Evolutionary conservation across 2,113 vertebrate genomes (phyloP), one percentile per base, ranked within the genome.

Genomic region (Melanotaenia duboulayi): DNA sequence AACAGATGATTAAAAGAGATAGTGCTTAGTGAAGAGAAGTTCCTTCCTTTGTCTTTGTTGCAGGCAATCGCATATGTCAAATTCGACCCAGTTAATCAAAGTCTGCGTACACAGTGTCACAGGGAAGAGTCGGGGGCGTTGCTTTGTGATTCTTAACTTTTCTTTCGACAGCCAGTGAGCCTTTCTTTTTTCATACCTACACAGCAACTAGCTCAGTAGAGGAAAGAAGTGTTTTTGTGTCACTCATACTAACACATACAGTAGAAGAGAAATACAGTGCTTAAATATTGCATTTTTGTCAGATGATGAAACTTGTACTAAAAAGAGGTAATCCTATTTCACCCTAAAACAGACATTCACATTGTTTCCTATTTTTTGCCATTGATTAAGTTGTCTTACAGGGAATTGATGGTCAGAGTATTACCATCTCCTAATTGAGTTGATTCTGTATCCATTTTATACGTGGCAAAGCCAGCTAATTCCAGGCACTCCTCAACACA

Each of bases 81-180:
- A 83, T 72, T 74, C 35, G 67, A 88, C 70, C 83, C 81, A 86
- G 76, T 79, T 87, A 85, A 91, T 90, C 87, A 92, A 91, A 93
- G 83, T 76, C 8, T 73, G 68, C 78, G 23, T 55, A 70, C 60
- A 76, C 51, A 24, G 78, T 79, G 83, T 87, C 77, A 80, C 75
- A 71, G 65, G 82, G 76, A 80, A 76, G 66, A 55, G 12, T 78
- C 52, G 68, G 69, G 78, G 77, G 82, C 71, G 76, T 79, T 65
- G 70, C 82, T 83, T 85, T 90, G 72, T 82, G 80, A 76, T 80
- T 80, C 52, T 57, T 59, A 66, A 48, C 66, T 74, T 74, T 70
- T 74, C 69, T 85, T 83, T 86, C 64, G 69, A 85, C 81, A 75
- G 71, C 66, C 51, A 62, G 56, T 70, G 85, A 89, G 81, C 64